Evolutionary conservation across 2,888 invertebrate species (phyloP).

Genomic region (Pegoplata infirma): DNA sequence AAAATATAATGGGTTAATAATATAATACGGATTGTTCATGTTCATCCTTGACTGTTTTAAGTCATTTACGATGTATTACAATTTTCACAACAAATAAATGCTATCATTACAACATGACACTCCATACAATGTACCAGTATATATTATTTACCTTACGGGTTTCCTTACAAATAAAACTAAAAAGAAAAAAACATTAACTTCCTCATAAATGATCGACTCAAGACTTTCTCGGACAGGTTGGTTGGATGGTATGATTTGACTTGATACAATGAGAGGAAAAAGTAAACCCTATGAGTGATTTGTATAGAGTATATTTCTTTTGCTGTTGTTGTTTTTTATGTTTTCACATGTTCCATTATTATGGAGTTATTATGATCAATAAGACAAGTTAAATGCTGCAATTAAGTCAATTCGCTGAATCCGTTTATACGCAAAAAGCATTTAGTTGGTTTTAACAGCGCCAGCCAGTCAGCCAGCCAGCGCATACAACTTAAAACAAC

Average conservation of each 20-base stretch:
- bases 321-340: slow-evolving; percentile 69
- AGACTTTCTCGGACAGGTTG: slow-evolving; percentile 47
- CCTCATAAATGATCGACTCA: slow-evolving; percentile 7
- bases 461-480: too few relatives aligned
- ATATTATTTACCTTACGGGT: slow-evolving; percentile 18
- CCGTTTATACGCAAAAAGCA: slow-evolving; percentile 52
- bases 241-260: background rate
- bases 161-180: background rate
- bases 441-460: slow-evolving; percentile 43
- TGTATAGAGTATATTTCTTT: background rate
- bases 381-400: slow-evolving; percentile 78
- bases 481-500: slow-evolving; percentile 37
- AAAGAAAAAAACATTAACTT: background rate
- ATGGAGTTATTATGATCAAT: slow-evolving; percentile 79
- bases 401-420: slow-evolving; percentile 72
- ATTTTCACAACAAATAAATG: slow-evolving; percentile 59
- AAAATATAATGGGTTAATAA: slow-evolving; percentile 57
- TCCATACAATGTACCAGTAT: slow-evolving; percentile 39
- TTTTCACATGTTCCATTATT: slow-evolving; percentile 78
- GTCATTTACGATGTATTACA: slow-evolving; percentile 44
- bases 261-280: background rate
- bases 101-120: slow-evolving; percentile 60
- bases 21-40: background rate
- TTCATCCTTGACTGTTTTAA: background rate
- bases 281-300: background rate